Percentiles rank a stretch among this genome's conserved stretches.
These are phyloP conservation scores for Rhynchotus rufescens DNA, from an alignment of 2,797 vertebrate species.

Conservation along the genomic window DNA sequence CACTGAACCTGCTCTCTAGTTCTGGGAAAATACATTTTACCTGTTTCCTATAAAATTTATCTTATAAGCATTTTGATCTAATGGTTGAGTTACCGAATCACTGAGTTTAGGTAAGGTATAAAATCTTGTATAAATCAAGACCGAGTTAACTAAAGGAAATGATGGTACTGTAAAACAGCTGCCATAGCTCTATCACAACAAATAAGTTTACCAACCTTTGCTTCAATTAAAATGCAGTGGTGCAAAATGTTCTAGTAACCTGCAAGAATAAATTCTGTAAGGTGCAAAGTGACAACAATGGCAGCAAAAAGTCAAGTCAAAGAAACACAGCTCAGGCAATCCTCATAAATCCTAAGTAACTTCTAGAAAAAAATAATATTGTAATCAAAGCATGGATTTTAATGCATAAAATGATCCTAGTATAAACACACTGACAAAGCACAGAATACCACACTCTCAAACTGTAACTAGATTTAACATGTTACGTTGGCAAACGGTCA, in stretches of 20 bases:
- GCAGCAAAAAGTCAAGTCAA: not conserved
- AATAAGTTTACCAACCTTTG: not conserved
- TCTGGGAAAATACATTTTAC: not conserved
- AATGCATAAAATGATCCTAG: not conserved
- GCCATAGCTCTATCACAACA: not conserved
- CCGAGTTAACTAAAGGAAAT: not conserved
- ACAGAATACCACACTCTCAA: not conserved
- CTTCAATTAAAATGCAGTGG: not conserved
- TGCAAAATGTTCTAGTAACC: not conserved
- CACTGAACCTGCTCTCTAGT: not conserved
- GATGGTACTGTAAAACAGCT: not conserved
- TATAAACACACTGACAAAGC: rapidly evolving
- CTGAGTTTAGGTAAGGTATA: not conserved
- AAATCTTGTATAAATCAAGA: not conserved
- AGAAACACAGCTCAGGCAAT: not conserved
- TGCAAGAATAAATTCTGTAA: not conserved
- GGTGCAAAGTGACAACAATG: not conserved
- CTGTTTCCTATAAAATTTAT: not conserved
- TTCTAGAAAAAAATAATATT: not conserved
- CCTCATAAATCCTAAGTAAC: not conserved
- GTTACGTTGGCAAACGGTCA: not conserved
- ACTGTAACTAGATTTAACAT: not conserved
- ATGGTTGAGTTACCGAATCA: not conserved
- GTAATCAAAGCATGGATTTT: not conserved
- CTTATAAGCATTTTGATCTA: not conserved